These are phyloP conservation scores for Calameuta filiformis DNA, from an alignment of 2,888 invertebrate genomes.

Conservation along the genomic window DNA sequence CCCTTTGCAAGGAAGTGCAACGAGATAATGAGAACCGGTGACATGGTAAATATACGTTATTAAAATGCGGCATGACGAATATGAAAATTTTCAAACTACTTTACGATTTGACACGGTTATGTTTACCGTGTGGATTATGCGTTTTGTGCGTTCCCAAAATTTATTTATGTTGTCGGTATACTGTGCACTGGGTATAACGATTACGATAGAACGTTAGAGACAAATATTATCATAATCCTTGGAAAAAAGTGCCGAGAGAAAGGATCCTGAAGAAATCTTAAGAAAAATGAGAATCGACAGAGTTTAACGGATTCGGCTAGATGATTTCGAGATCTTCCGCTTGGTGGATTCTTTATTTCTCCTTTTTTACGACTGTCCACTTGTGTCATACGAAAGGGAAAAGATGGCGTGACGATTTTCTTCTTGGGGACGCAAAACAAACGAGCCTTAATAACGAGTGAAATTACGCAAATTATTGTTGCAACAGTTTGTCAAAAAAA, in stretches of 20 bases:
- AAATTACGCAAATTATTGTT: neutral
- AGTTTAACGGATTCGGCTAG: neutral
- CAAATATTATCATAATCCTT: neutral
- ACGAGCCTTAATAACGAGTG: neutral
- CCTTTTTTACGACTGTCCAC: neutral
- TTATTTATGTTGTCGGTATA: neutral
- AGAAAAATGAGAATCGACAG: neutral
- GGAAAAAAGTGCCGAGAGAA: neutral
- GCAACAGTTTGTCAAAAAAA: neutral
- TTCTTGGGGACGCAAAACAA: neutral
- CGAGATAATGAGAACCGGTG: neutral
- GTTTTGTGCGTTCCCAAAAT: neutral
- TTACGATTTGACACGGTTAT: neutral
- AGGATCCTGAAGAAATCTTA: neutral
- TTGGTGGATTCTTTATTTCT: neutral
- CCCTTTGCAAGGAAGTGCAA: neutral
- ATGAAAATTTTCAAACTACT: neutral
- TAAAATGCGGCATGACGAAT: neutral
- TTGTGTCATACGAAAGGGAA: neutral
- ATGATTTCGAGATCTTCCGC: conserved; percentile 1
- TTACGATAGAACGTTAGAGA: neutral
- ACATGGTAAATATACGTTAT: neutral
- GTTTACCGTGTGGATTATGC: neutral
- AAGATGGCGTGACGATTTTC: conserved; percentile 1
- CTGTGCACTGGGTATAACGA: neutral